Evolutionary conservation across 2,797 vertebrate genomes (phyloP).

Genomic region (Scarus forsteni): DNA sequence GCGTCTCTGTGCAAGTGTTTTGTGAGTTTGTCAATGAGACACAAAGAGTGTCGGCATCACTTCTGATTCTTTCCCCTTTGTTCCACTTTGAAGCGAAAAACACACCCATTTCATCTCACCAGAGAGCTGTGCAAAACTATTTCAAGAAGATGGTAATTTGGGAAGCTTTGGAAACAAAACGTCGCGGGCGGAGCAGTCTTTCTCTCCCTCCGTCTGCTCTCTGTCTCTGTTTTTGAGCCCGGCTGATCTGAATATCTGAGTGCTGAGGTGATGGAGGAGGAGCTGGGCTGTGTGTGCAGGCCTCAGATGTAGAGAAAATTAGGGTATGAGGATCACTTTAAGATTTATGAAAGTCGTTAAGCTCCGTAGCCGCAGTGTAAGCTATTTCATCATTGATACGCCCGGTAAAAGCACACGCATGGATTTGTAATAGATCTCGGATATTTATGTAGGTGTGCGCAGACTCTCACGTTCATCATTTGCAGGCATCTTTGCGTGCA

Average conservation of each 20-base stretch:
- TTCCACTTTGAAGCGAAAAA: constrained; percentile 57
- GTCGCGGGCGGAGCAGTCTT: constrained; percentile 29
- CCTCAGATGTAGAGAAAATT: constrained; percentile 20
- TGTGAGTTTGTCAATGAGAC: not conserved
- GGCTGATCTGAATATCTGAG: constrained; percentile 46
- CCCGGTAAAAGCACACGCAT: not conserved
- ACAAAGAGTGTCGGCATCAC: constrained; percentile 24
- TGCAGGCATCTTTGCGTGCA: not conserved
- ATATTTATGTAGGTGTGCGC: not conserved
- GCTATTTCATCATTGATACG: constrained; percentile 5
- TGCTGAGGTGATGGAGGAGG: constrained; percentile 26
- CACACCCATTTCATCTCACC: constrained; percentile 45
- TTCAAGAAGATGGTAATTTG: constrained; percentile 78
- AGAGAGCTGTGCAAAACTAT: constrained; percentile 58
- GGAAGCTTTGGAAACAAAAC: constrained; percentile 62
- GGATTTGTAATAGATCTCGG: not conserved
- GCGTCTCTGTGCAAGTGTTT: constrained; percentile 4
- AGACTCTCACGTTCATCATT: not conserved
- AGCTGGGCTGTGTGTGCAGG: not conserved
- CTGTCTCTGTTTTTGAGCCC: constrained; percentile 8
- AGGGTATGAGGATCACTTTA: constrained; percentile 16
- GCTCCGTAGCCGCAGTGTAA: not conserved
- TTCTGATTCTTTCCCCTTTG: constrained; percentile 38
- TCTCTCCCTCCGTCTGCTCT: constrained; percentile 26
- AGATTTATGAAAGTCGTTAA: constrained; percentile 35